Conservation (phyloP, 2,797 vertebrate species). For the Poeciliopsis turneri region DNA sequence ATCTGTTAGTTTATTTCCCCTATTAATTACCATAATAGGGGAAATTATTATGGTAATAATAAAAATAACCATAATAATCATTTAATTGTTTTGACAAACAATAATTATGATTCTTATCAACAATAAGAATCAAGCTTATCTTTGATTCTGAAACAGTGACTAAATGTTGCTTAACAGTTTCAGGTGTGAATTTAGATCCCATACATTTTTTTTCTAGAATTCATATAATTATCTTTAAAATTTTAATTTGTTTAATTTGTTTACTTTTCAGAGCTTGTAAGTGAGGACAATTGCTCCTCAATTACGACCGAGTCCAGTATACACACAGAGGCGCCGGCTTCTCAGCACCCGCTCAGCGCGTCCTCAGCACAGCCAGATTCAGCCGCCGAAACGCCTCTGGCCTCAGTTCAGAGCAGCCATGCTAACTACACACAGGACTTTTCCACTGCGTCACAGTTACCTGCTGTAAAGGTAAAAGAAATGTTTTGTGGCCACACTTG, state of each 20-base stretch:
- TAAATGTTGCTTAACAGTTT: neutral
- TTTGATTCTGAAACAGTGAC: neutral
- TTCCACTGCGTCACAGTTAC: conserved; percentile 73
- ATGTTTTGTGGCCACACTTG: neutral
- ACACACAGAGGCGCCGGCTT: conserved; percentile 81
- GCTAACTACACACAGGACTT: conserved; percentile 84
- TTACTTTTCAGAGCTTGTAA: conserved; percentile 77
- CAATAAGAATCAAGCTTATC: neutral
- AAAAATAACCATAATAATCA: too few species aligned
- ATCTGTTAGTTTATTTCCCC: neutral
- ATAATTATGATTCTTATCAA: too few species aligned
- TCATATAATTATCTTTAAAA: neutral
- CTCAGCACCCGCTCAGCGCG: conserved; percentile 78
- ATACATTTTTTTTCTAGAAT: neutral
- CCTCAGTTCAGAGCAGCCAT: conserved; percentile 67
- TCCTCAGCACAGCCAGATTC: conserved; percentile 67
- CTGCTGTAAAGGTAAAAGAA: conserved; percentile 77
- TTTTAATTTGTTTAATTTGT: conserved; percentile 5
- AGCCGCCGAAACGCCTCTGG: conserved; percentile 65
- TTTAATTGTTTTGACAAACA: too few species aligned
- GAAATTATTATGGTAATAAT: too few species aligned
- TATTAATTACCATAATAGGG: neutral
- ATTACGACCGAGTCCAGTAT: conserved; percentile 79
- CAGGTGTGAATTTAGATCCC: neutral
- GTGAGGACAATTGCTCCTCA: conserved; percentile 78